phyloP scores from a whole-genome alignment of 2,888 invertebrate genomes.

The Ashinkailepas kermadecensis region DNA sequence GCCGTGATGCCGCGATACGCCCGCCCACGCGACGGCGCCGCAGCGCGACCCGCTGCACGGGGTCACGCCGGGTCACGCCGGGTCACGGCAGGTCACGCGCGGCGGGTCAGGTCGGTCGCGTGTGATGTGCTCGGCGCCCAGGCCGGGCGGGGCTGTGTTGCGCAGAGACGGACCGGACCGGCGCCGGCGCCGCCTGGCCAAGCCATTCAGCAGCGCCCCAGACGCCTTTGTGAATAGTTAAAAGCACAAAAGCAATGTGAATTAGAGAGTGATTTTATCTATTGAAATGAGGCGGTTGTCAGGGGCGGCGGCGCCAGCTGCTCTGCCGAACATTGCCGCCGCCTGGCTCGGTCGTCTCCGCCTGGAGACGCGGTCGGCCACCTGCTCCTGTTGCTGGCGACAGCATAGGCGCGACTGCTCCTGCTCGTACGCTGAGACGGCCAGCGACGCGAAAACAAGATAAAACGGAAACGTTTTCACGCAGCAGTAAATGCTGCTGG shows the following conservation, averaged over 20 bases:
- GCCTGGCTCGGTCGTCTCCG: background rate
- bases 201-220: background rate
- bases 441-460: no score
- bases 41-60: no score
- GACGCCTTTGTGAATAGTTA: slow-evolving; percentile 18
- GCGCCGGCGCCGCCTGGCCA: background rate
- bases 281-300: slow-evolving; percentile 11
- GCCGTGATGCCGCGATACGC: no score
- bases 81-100: no score
- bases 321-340: background rate
- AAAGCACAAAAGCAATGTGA: slow-evolving; percentile 13
- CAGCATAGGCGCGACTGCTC: no score
- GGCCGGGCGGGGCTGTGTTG: background rate
- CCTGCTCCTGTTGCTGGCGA: background rate
- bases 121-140: background rate
- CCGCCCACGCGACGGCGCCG: no score
- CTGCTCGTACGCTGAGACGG: no score
- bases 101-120: no score
- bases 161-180: background rate
- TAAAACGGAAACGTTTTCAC: no score
- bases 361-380: background rate
- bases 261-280: slow-evolving; percentile 8
- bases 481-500: no score
- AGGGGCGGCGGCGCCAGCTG: background rate
- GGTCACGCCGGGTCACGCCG: no score